Percentiles rank a stretch among this genome's conserved stretches.
Conservation (phyloP, 1,140 invertebrate genomes). For the Drosophila serrata region DNA sequence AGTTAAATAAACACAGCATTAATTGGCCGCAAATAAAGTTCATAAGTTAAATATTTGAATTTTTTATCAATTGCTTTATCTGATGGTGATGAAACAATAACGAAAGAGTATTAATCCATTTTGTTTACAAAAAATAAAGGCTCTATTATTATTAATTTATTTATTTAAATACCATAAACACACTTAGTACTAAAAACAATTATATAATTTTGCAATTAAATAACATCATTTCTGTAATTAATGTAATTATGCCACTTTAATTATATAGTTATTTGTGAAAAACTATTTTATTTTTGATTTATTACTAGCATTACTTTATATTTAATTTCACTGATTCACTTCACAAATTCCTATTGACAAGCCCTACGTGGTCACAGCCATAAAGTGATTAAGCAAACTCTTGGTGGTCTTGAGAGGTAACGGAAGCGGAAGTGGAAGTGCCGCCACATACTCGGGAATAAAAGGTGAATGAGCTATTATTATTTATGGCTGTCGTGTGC, state of each 20-base stretch:
- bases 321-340: neutral
- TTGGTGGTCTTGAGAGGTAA: conserved; percentile 3
- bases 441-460: conserved; percentile 15
- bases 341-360: neutral
- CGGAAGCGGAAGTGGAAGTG: conserved; percentile 25
- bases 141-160: too few relatives aligned
- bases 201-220: neutral
- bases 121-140: neutral
- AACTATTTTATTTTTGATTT: neutral
- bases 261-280: neutral
- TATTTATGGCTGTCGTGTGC: conserved; percentile 51
- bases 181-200: too few relatives aligned
- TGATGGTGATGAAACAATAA: neutral
- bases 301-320: neutral
- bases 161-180: too few relatives aligned
- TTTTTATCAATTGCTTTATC: neutral
- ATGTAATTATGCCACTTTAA: neutral
- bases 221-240: neutral
- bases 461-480: conserved; percentile 57
- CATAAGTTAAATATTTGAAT: conserved; percentile 6
- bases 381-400: conserved; percentile 24
- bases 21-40: conserved; percentile 21
- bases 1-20: conserved; percentile 19
- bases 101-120: neutral
- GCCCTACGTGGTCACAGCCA: neutral